Conservation (phyloP, 53 echinoderm and acorn worm species). For the Echinarachnius parma region DNA sequence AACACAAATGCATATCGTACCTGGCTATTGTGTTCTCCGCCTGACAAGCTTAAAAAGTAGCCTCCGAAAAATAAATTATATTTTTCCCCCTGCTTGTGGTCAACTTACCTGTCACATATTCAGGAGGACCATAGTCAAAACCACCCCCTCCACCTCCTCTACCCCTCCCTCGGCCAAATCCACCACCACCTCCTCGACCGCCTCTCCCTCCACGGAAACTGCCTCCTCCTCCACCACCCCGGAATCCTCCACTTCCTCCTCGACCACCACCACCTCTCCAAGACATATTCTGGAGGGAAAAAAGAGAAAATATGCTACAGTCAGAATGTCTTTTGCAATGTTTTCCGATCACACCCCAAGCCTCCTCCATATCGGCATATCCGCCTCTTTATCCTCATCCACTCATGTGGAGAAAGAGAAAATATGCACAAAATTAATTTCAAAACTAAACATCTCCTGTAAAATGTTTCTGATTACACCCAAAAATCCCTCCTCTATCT, state of each 20-base stretch:
- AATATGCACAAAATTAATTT: no score
- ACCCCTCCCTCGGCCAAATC: background rate
- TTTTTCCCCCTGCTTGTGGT: background rate
- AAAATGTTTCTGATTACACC: no score
- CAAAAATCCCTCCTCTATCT: no score
- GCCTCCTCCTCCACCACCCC: constrained; percentile 12
- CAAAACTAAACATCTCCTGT: no score
- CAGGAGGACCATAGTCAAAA: constrained; percentile 27
- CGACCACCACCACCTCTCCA: background rate
- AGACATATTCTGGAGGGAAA: background rate
- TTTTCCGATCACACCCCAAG: no score
- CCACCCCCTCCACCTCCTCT: constrained; percentile 2
- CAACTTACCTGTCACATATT: constrained; percentile 34
- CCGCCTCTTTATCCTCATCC: no score
- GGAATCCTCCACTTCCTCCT: background rate
- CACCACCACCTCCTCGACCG: background rate
- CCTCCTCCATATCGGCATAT: no score
- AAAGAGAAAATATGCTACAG: background rate
- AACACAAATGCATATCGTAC: no score
- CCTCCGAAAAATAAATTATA: background rate
- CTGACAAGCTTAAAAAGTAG: no score
- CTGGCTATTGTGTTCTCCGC: no score
- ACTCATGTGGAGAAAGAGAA: no score
- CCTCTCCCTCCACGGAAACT: background rate
- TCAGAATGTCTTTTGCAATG: no score